A percentile compares a stretch with the other conserved stretches of the same genome.
Conservation (phyloP, 2,888 invertebrate species). For the Empis livida region DNA sequence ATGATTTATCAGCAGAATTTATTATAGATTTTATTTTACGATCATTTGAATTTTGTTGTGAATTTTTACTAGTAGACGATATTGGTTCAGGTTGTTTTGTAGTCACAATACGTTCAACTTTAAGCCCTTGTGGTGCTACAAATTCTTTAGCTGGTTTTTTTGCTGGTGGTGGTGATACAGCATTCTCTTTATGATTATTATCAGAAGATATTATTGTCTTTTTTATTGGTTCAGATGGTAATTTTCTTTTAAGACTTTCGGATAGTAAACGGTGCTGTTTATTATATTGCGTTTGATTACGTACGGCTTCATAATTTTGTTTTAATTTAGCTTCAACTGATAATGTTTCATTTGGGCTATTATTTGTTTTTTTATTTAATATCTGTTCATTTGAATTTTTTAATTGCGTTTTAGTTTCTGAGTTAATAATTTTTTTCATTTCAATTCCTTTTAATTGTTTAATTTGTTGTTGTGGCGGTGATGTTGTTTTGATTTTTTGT, state of each 20-base stretch:
- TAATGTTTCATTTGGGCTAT: not conserved
- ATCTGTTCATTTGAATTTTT: conserved; percentile 3
- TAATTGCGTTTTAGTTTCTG: not conserved
- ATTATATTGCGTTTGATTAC: conserved; percentile 6
- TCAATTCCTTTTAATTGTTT: not conserved
- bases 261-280: conserved; percentile 21
- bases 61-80: too few relatives aligned
- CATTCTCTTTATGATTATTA: conserved; percentile 3
- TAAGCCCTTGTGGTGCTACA: too few relatives aligned
- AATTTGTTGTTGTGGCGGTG: conserved; percentile 10
- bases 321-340: not conserved
- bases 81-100: too few relatives aligned
- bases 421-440: not conserved
- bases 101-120: too few relatives aligned
- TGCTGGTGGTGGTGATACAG: conserved; percentile 8
- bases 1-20: too few relatives aligned
- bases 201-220: too few relatives aligned
- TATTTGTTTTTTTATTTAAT: conserved; percentile 2
- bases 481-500: conserved; percentile 11
- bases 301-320: not conserved
- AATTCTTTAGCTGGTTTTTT: conserved; percentile 12
- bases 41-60: too few relatives aligned
- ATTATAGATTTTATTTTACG: too few relatives aligned
- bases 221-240: not conserved
- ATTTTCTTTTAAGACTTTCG: conserved; percentile 21